These are phyloP conservation scores for Andrena hattorfiana DNA, from an alignment of 2,888 invertebrate species.

Conservation along the genomic window DNA sequence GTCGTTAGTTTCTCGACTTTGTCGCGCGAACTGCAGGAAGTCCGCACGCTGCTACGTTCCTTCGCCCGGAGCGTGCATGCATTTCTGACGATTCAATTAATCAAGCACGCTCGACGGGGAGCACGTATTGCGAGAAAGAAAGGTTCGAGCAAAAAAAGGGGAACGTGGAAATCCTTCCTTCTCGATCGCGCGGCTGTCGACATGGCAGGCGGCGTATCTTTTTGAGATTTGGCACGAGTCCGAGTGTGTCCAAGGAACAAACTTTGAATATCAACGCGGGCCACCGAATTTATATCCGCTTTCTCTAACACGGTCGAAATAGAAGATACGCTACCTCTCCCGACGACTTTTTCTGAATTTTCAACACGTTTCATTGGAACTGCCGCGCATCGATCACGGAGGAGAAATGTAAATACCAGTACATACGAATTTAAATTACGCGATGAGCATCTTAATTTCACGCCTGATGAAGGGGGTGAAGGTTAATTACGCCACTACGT, in stretches of 20 bases:
- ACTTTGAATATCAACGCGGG: constrained; percentile 21
- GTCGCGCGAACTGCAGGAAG: neutral
- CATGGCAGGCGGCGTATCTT: neutral
- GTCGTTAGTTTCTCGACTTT: neutral
- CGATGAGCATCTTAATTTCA: no score
- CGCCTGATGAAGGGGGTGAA: no score
- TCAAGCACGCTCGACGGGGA: neutral
- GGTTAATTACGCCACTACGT: no score
- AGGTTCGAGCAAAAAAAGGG: neutral
- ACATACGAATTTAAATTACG: no score
- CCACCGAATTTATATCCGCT: neutral
- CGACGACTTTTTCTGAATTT: neutral
- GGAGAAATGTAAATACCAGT: no score
- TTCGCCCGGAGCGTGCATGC: neutral
- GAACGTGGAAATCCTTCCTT: neutral
- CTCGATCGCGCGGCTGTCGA: neutral
- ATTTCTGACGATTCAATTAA: constrained; percentile 14
- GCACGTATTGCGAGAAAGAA: constrained; percentile 2
- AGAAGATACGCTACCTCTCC: neutral
- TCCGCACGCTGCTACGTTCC: no score
- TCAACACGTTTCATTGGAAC: no score
- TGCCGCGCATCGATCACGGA: no score
- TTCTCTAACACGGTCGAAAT: neutral
- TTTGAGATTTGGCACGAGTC: constrained; percentile 19
- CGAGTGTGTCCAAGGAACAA: neutral